phyloP scores from a whole-genome alignment of 1,140 invertebrate species.

The Linepithema humile region DNA sequence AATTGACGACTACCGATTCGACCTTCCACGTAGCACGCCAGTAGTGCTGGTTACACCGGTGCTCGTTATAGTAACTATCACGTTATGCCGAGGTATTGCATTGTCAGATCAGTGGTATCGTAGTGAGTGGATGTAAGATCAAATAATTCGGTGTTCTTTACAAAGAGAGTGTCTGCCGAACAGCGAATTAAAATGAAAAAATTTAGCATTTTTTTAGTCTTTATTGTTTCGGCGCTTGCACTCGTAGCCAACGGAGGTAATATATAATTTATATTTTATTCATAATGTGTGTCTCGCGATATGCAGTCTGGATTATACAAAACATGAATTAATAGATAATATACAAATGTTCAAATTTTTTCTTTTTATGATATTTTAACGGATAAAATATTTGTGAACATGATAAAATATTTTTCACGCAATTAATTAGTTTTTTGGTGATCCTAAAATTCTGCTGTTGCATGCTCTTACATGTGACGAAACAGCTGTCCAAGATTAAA shows the following conservation, averaged over 20 bases:
- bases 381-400: background rate
- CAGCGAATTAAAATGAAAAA: slow-evolving; percentile 83
- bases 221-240: slow-evolving; percentile 85
- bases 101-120: slow-evolving; percentile 39
- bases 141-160: slow-evolving; percentile 47
- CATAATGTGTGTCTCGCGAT: background rate
- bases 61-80: slow-evolving; percentile 38
- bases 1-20: slow-evolving; percentile 68
- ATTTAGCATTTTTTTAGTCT: slow-evolving; percentile 85
- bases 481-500: background rate
- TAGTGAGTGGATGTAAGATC: slow-evolving; percentile 52
- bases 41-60: background rate
- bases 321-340: background rate
- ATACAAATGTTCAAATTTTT: background rate
- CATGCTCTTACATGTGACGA: background rate
- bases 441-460: background rate
- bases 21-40: slow-evolving; percentile 73
- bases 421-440: background rate
- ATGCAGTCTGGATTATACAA: background rate
- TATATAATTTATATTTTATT: slow-evolving; percentile 24
- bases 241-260: slow-evolving; percentile 86
- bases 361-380: background rate
- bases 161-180: slow-evolving; percentile 27
- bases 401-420: background rate
- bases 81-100: slow-evolving; percentile 44